Conservation (phyloP, 2,797 vertebrate genomes). For the Anguilla pacifica region DNA sequence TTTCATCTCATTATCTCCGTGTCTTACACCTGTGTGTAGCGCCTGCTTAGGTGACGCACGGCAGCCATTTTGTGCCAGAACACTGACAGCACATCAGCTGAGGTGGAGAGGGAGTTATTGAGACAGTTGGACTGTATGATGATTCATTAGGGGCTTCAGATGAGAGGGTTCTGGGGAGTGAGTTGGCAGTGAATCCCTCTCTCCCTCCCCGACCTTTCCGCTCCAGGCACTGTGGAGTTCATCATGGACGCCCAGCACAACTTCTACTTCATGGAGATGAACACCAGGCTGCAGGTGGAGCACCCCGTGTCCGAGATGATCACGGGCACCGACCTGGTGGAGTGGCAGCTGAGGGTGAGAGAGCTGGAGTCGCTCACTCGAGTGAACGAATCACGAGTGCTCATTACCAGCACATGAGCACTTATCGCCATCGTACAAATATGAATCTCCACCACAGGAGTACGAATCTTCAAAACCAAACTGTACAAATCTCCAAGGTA, state of each 20-base stretch:
- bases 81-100: not conserved
- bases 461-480: not conserved
- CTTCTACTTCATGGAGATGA: conserved; percentile 99
- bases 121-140: not conserved
- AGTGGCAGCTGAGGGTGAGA: conserved; percentile 92
- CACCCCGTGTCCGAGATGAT: conserved; percentile 97
- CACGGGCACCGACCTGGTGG: conserved; percentile 94
- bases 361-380: conserved; percentile 25
- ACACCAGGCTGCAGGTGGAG: conserved; percentile 95
- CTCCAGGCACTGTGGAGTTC: conserved; percentile 90
- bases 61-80: not conserved
- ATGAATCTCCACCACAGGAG: not conserved
- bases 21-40: not conserved
- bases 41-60: no score
- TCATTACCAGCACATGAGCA: not conserved
- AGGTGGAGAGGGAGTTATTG: not conserved
- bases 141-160: not conserved
- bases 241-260: conserved; percentile 94
- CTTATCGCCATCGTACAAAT: not conserved
- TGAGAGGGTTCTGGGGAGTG: not conserved
- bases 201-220: not conserved
- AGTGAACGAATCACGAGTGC: not conserved
- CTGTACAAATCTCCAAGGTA: not conserved
- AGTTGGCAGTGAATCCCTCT: not conserved
- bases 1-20: not conserved